Percentiles rank a stretch among this genome's conserved stretches.
These are phyloP conservation scores for Dermatophagoides farinae DNA, from an alignment of 1,140 invertebrate genomes.

Conservation along the genomic window DNA sequence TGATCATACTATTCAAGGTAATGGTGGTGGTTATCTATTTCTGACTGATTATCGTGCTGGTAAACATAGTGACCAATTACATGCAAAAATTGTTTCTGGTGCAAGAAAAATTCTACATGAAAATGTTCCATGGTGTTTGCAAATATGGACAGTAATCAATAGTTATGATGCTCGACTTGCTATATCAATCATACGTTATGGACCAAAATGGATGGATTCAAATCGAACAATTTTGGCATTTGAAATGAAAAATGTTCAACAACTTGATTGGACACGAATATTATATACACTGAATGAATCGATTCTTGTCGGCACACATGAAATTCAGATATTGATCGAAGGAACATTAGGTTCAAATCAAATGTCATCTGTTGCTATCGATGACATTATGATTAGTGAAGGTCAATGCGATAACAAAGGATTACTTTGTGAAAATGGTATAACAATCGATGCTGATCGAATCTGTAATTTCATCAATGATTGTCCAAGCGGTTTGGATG, in stretches of 20 bases:
- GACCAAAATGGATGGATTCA: neutral
- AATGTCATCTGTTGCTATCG: neutral
- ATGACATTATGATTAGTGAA: neutral
- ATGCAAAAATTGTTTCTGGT: neutral
- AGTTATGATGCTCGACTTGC: neutral
- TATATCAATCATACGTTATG: neutral
- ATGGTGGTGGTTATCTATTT: conserved; percentile 3
- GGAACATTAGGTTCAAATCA: neutral
- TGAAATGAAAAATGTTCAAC: neutral
- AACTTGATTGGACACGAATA: neutral
- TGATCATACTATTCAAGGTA: neutral
- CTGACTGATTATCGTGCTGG: neutral
- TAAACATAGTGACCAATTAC: neutral
- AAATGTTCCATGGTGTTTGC: neutral
- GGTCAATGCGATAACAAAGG: neutral
- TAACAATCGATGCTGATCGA: neutral
- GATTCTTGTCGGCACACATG: neutral
- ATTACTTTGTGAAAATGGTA: conserved; percentile 5
- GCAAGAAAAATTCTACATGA: neutral
- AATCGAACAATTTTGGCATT: neutral
- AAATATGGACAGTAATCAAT: neutral
- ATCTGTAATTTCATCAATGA: neutral
- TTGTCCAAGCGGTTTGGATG: neutral
- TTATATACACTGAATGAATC: neutral
- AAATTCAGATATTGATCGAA: neutral